A percentile compares a stretch with the other conserved stretches of the same genome.
Conservation (phyloP, 2,888 invertebrate genomes). For the Mesorhabditis sp. region DNA sequence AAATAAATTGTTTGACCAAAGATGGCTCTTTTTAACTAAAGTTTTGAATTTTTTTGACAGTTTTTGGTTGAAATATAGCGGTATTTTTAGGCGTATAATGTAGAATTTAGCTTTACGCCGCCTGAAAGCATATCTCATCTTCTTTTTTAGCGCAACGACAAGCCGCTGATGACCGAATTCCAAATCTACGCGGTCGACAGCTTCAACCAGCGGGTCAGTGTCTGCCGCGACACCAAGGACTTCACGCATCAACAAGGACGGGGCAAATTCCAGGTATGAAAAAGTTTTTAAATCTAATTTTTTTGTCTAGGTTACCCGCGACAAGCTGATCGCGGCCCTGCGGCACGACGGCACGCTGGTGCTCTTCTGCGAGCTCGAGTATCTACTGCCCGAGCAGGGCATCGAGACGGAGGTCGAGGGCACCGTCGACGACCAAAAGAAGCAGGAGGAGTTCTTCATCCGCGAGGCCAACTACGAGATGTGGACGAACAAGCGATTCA, state of each 20-base stretch:
- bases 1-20: too few species aligned
- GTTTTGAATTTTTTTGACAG: too few species aligned
- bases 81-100: constrained; percentile 6
- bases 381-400: constrained; percentile 34
- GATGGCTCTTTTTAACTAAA: too few species aligned
- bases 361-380: constrained; percentile 51
- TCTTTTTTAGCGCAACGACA: constrained; percentile 43
- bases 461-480: constrained; percentile 35
- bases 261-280: constrained; percentile 50
- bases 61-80: background rate
- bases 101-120: constrained; percentile 8
- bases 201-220: constrained; percentile 38
- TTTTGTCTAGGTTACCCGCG: constrained; percentile 32
- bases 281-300: background rate
- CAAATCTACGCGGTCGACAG: constrained; percentile 52
- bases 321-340: constrained; percentile 47
- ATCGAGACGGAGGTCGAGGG: constrained; percentile 42
- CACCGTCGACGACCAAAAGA: constrained; percentile 23
- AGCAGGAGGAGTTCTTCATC: constrained; percentile 29
- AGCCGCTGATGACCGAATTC: constrained; percentile 56
- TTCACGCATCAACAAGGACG: constrained; percentile 56
- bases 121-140: too few species aligned
- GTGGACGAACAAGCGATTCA: constrained; percentile 47
- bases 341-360: constrained; percentile 45
- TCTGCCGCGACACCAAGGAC: constrained; percentile 55